Percentiles rank a stretch among this genome's conserved stretches.
phyloP scores from a whole-genome alignment of 2,797 vertebrate species.

The Pangasius mekongensis region DNA sequence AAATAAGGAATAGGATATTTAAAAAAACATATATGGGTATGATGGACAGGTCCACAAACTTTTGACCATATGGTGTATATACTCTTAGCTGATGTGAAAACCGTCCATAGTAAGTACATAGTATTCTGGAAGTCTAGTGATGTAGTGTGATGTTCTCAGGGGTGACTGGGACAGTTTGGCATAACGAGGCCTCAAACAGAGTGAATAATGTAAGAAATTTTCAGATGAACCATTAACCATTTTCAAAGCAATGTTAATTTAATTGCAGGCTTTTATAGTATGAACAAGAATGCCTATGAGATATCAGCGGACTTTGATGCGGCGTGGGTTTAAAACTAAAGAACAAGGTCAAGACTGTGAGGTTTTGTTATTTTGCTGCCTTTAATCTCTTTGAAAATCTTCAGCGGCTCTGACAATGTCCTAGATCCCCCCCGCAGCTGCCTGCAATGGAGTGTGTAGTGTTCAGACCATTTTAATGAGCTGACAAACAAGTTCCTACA shows the following conservation, averaged over 20 bases:
- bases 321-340: not conserved
- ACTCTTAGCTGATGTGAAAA: not conserved
- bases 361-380: constrained; percentile 11
- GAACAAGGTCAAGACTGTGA: not conserved
- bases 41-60: not conserved
- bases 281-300: not conserved
- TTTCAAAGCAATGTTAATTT: not conserved
- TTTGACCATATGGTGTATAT: not conserved
- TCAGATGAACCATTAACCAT: not conserved
- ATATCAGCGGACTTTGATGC: constrained; percentile 20
- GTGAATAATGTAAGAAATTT: not conserved
- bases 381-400: constrained; percentile 27
- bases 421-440: not conserved
- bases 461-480: constrained; percentile 29
- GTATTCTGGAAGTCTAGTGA: not conserved
- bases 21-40: not conserved
- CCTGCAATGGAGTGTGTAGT: not conserved
- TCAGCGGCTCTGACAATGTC: not conserved
- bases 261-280: not conserved
- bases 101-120: not conserved
- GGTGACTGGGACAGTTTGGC: not conserved
- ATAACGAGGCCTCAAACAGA: not conserved
- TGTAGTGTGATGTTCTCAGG: not conserved
- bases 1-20: not conserved
- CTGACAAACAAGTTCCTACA: constrained; percentile 13